Evolutionary conservation across 1,140 invertebrate genomes (phyloP).

Genomic region (Lethrus apterus): DNA sequence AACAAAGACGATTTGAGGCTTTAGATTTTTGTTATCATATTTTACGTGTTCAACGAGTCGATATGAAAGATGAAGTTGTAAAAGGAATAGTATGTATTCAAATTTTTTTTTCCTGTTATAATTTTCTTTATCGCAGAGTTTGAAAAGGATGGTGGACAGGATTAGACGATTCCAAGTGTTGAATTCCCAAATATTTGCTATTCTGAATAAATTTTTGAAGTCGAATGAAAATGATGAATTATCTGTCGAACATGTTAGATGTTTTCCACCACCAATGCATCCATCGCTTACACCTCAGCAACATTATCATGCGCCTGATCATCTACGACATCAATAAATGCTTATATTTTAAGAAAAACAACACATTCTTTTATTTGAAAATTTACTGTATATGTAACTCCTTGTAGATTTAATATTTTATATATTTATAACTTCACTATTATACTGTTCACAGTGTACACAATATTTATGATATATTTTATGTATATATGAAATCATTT

Average conservation of each 20-base stretch:
- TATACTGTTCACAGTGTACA: background rate
- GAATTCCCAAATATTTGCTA: conserved; percentile 97
- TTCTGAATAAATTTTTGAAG: conserved; percentile 92
- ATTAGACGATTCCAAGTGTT: conserved; percentile 96
- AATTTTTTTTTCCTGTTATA: conserved; percentile 1
- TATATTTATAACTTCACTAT: conserved; percentile 9
- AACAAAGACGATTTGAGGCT: conserved; percentile 95
- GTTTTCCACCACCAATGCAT: conserved; percentile 91
- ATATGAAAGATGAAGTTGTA: conserved; percentile 92
- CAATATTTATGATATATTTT: background rate
- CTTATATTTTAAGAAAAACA: background rate
- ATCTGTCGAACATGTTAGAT: conserved; percentile 92
- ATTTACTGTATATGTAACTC: background rate
- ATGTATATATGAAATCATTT: background rate
- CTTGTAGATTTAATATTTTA: conserved; percentile 6
- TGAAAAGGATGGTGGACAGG: conserved; percentile 95
- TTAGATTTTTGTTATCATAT: conserved; percentile 99
- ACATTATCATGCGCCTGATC: conserved; percentile 55
- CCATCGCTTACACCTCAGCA: conserved; percentile 56
- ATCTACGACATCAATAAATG: conserved; percentile 44
- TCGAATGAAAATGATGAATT: conserved; percentile 74
- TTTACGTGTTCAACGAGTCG: conserved; percentile 89
- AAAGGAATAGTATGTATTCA: conserved; percentile 86
- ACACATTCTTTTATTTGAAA: background rate
- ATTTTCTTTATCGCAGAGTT: conserved; percentile 58